Evolutionary conservation across 2,888 invertebrate genomes (phyloP), one percentile per base, ranked within the genome.

Genomic region (Thumatha senex): DNA sequence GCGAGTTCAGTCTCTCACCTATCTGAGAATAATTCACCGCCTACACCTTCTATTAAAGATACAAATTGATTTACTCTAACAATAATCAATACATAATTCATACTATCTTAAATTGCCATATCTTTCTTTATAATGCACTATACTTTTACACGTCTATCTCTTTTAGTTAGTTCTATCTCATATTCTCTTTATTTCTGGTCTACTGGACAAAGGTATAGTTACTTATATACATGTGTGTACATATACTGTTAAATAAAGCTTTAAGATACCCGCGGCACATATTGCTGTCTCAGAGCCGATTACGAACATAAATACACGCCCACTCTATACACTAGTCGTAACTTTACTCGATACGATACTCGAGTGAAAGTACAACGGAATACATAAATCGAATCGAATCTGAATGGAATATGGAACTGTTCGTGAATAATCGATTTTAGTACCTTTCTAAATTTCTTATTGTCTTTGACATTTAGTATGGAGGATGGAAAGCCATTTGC

Each of bases 231-330:
- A n/a, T n/a, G n/a, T n/a, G n/a, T n/a, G n/a, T n/a, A 24, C 18
- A 24, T 4, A 24, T 4, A 24, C 18, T 24, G 18, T 24, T 24
- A 24, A 2, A 24, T 24, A 24, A 5, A 24, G 18, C 65, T 51
- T 24, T 57, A 61, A 58, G 58, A 61, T 70, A 61, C 70, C 62
- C 54, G 66, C 5, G 5, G 18, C 63, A 64, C 66, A 56, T 61
- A 63, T 64, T 58, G 62, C 63, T 56, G 56, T 56, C 55, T 10
- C 2, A 56, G 64, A 60, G 61, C 54, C 62, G 61, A 63, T 63
- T 58, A 48, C 56, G 46, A 55, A 48, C 68, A 70, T 76, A 75
- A 77, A 76, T 73, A 71, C 62, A 53, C 73, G 63, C 77, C 76
- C 66, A 74, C 78, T 54, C 54, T 30, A 49, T 46, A 35, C 44